These are phyloP conservation scores for Neodiprion fabricii DNA, from an alignment of 1,140 invertebrate genomes.

Conservation along the genomic window DNA sequence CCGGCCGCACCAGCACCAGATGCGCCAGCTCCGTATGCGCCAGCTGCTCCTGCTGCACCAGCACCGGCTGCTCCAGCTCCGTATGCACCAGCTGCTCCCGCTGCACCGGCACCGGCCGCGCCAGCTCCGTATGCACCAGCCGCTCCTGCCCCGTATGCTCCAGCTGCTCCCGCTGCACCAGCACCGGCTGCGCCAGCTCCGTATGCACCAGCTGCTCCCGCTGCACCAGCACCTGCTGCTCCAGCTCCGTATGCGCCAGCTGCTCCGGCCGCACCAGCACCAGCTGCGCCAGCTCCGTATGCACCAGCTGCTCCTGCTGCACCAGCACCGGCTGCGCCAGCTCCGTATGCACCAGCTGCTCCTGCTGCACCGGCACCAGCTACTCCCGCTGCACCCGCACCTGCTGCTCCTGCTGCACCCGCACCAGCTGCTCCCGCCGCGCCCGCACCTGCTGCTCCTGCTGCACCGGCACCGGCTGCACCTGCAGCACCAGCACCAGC, in stretches of 20 bases:
- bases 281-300: accelerated
- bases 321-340: too few species aligned
- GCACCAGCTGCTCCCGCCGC: too few species aligned
- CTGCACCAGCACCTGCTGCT: not conserved
- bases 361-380: too few species aligned
- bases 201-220: not conserved
- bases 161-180: not conserved
- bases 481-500: too few species aligned
- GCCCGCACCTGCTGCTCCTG: too few species aligned
- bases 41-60: not conserved
- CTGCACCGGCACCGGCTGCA: not conserved
- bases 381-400: too few species aligned
- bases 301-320: too few species aligned
- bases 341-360: too few species aligned
- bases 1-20: too few species aligned
- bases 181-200: not conserved
- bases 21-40: too few species aligned
- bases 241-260: not conserved
- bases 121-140: not conserved
- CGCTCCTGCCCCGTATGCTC: too few species aligned
- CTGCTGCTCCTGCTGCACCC: too few species aligned
- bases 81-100: not conserved
- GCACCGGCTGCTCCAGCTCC: not conserved
- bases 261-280: not conserved
- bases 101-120: not conserved